Conservation (phyloP, 2,113 vertebrate genomes). For the Holacanthus passer region DNA sequence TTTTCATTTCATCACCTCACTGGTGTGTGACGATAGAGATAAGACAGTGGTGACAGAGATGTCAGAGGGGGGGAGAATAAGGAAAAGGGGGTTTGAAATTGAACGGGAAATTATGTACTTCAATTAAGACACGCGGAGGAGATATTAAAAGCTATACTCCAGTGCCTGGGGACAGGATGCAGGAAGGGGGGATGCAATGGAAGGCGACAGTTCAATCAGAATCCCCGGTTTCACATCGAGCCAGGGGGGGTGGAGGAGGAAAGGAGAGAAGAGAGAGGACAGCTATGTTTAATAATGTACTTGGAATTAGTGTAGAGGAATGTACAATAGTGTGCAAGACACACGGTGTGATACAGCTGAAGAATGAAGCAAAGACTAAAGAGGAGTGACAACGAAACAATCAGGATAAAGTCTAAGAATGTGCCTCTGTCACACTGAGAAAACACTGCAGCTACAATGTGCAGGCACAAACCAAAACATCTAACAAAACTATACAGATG, state of each 20-base stretch:
- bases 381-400: background rate
- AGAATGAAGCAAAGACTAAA: slow-evolving; percentile 2
- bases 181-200: slow-evolving; percentile 62
- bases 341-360: slow-evolving; percentile 41
- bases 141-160: slow-evolving; percentile 80
- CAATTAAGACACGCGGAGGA: slow-evolving; percentile 80
- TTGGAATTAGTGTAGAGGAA: slow-evolving; percentile 67
- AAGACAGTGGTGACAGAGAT: slow-evolving; percentile 79
- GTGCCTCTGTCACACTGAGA: slow-evolving; percentile 2
- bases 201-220: slow-evolving; percentile 80
- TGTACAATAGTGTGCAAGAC: slow-evolving; percentile 61
- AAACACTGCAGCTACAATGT: background rate
- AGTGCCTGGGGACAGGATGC: slow-evolving; percentile 74
- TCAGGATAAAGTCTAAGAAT: background rate
- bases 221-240: slow-evolving; percentile 42
- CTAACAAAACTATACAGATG: background rate
- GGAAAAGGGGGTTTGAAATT: slow-evolving; percentile 60
- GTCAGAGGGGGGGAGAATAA: slow-evolving; percentile 47
- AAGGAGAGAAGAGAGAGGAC: slow-evolving; percentile 38
- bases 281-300: slow-evolving; percentile 70
- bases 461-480: slow-evolving; percentile 13
- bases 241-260: background rate
- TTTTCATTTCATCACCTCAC: slow-evolving; percentile 75
- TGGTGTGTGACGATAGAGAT: slow-evolving; percentile 81
- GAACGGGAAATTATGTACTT: slow-evolving; percentile 83